Conservation (phyloP, 2,888 invertebrate genomes). For the Chrysopilus asiliformis region DNA sequence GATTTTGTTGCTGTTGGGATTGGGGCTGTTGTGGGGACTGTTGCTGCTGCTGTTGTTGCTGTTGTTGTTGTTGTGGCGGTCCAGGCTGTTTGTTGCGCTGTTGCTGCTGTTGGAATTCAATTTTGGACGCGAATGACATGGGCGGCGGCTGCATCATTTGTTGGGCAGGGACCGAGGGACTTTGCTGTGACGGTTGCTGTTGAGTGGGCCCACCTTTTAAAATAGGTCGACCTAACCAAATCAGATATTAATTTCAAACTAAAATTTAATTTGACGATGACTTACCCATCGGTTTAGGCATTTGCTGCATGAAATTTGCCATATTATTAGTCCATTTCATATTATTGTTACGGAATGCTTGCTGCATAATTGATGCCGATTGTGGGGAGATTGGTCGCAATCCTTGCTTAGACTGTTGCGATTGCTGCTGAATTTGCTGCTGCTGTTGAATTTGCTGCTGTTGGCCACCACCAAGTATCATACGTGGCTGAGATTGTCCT, state of each 20-base stretch:
- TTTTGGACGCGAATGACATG: conserved; percentile 21
- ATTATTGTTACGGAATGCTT: conserved; percentile 16
- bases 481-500: conserved; percentile 16
- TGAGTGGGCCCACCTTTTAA: conserved; percentile 25
- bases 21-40: conserved; percentile 29
- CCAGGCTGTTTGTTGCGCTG: conserved; percentile 5
- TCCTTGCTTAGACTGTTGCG: neutral
- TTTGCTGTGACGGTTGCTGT: conserved; percentile 12
- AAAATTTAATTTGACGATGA: neutral
- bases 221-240: conserved; percentile 29
- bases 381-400: conserved; percentile 1
- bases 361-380: conserved; percentile 13
- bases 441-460: conserved; percentile 15
- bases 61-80: conserved; percentile 17
- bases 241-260: neutral
- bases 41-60: conserved; percentile 25
- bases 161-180: conserved; percentile 14
- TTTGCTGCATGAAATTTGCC: no score
- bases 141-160: conserved; percentile 17
- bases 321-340: no score
- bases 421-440: conserved; percentile 6
- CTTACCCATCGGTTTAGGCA: conserved; percentile 7
- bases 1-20: conserved; percentile 20
- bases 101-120: conserved; percentile 27
- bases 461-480: conserved; percentile 7